A percentile compares a stretch with the other conserved stretches of the same genome.
These are phyloP conservation scores for Hippocampus comes DNA, from an alignment of 2,113 vertebrate species.

Conservation along the genomic window DNA sequence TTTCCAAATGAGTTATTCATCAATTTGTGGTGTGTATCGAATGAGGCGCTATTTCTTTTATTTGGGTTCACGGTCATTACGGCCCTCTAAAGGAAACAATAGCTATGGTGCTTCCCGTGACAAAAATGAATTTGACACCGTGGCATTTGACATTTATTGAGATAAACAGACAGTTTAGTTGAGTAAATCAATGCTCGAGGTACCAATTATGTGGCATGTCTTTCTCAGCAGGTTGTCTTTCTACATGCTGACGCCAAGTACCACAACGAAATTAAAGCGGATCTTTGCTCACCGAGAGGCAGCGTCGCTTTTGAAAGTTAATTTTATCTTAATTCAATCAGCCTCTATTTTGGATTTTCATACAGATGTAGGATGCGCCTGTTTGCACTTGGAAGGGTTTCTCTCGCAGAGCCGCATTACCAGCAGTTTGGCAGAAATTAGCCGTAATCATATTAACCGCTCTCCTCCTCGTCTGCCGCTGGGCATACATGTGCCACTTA, in stretches of 20 bases:
- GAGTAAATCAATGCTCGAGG: neutral
- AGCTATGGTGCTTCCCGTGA: no score
- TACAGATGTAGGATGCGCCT: neutral
- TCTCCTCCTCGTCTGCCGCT: slow-evolving; percentile 29
- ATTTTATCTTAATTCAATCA: slow-evolving; percentile 55
- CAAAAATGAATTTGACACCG: no score
- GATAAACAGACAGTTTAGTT: neutral
- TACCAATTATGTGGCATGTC: neutral
- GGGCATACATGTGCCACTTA: slow-evolving; percentile 40
- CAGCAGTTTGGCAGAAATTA: slow-evolving; percentile 55
- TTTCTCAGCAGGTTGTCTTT: slow-evolving; percentile 16
- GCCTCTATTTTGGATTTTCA: slow-evolving; percentile 6
- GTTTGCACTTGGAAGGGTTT: slow-evolving; percentile 17
- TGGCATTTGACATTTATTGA: no score
- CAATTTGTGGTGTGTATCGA: no score
- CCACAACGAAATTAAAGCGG: slow-evolving; percentile 50
- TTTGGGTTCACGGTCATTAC: no score
- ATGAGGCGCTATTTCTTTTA: no score
- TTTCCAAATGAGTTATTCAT: no score
- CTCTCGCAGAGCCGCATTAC: slow-evolving; percentile 30
- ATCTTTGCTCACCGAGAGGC: slow-evolving; percentile 39
- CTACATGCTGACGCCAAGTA: slow-evolving; percentile 41
- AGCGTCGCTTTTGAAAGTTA: slow-evolving; percentile 41
- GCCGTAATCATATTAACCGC: slow-evolving; percentile 52
- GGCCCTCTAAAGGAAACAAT: no score